These are phyloP conservation scores for Acronicta psi DNA, from an alignment of 2,888 invertebrate genomes.

Conservation along the genomic window DNA sequence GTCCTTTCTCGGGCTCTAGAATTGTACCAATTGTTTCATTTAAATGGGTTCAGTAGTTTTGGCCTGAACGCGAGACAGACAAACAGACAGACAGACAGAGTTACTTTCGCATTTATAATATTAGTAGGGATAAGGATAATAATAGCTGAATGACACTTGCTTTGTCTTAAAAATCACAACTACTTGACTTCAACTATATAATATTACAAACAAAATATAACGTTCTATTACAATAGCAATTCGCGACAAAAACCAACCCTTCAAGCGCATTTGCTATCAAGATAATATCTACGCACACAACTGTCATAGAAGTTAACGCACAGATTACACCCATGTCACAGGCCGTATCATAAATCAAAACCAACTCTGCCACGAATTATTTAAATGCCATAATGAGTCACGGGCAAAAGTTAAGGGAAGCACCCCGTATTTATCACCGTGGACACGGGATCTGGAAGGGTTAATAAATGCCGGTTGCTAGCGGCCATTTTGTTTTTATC, in stretches of 20 bases:
- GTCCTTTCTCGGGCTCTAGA: too few species aligned
- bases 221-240: constrained; percentile 3
- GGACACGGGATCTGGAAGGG: constrained; percentile 81
- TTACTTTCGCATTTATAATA: too few species aligned
- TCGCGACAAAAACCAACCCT: constrained; percentile 56
- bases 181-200: neutral
- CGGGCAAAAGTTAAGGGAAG: constrained; percentile 80
- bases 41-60: too few species aligned
- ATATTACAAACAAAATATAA: neutral
- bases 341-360: constrained; percentile 83
- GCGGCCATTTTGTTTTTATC: constrained; percentile 82
- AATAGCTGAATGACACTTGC: neutral
- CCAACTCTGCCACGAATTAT: constrained; percentile 82
- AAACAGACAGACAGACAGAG: too few species aligned
- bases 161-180: constrained; percentile 3
- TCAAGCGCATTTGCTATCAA: constrained; percentile 59
- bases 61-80: too few species aligned
- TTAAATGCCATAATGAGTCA: constrained; percentile 89
- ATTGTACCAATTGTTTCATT: too few species aligned
- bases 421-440: constrained; percentile 82
- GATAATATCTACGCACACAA: constrained; percentile 62
- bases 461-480: constrained; percentile 81
- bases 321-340: constrained; percentile 78
- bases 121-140: too few species aligned
- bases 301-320: constrained; percentile 63